phyloP scores from a whole-genome alignment of 2,888 invertebrate species.

The Hofmannophila pseudospretella region DNA sequence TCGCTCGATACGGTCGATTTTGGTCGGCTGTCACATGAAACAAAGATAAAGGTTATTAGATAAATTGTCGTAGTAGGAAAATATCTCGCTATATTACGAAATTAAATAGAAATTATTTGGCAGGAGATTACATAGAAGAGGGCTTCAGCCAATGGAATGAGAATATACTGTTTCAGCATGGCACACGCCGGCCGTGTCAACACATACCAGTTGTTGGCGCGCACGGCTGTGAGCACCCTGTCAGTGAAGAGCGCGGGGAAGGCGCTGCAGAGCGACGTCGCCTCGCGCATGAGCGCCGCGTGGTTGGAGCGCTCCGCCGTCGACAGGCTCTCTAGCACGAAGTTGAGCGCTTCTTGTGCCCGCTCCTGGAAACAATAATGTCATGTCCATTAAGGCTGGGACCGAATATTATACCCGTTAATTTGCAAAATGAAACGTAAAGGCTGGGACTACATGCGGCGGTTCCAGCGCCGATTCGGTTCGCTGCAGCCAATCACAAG shows the following conservation, averaged over 20 bases:
- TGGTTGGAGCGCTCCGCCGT: slow-evolving; percentile 85
- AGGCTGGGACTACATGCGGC: too few species aligned
- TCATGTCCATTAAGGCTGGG: too few species aligned
- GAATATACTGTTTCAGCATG: too few species aligned
- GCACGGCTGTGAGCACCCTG: slow-evolving; percentile 85
- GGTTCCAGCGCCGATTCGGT: too few species aligned
- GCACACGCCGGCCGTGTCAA: too few species aligned
- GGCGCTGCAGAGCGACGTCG: slow-evolving; percentile 87
- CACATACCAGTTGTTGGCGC: slow-evolving; percentile 79
- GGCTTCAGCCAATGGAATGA: too few species aligned
- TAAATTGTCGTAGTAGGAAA: neutral
- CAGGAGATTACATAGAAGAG: too few species aligned
- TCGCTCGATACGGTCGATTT: slow-evolving; percentile 64
- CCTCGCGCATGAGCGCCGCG: slow-evolving; percentile 86
- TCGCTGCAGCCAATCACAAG: too few species aligned
- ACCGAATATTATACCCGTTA: too few species aligned
- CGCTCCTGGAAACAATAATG: slow-evolving; percentile 80
- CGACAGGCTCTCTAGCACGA: slow-evolving; percentile 85
- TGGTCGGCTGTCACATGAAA: slow-evolving; percentile 45
- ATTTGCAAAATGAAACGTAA: too few species aligned
- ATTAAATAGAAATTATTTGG: too few species aligned
- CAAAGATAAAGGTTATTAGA: neutral
- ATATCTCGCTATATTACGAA: too few species aligned
- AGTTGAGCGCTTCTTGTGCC: slow-evolving; percentile 89
- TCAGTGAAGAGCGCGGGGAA: slow-evolving; percentile 90